phyloP scores from a whole-genome alignment of 2,113 vertebrate genomes.

The Arenaria interpres region DNA sequence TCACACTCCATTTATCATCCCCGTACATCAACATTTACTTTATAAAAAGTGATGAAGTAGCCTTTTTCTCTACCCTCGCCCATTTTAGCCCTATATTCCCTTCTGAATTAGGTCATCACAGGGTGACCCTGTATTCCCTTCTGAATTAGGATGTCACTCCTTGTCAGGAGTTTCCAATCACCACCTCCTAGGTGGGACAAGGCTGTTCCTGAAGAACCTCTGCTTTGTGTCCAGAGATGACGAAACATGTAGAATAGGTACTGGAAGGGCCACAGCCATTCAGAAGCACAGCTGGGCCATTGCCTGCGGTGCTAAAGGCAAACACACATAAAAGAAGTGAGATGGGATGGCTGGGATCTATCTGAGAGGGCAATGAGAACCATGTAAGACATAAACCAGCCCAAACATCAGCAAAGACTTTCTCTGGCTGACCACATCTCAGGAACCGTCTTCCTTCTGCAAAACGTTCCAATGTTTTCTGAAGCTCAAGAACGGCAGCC shows the following conservation, averaged over 20 bases:
- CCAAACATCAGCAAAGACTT: neutral
- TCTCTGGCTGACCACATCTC: neutral
- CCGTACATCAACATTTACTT: neutral
- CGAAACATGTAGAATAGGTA: neutral
- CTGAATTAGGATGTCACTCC: neutral
- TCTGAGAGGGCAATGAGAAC: neutral
- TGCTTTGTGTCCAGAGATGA: neutral
- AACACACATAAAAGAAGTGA: neutral
- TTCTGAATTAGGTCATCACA: neutral
- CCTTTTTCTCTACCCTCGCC: neutral
- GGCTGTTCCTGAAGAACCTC: neutral
- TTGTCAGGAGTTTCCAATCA: neutral
- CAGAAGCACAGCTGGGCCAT: neutral
- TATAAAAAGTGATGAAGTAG: neutral
- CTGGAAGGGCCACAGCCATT: neutral
- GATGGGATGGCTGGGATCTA: neutral
- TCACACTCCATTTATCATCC: neutral
- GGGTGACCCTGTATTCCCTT: neutral
- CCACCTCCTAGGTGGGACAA: neutral
- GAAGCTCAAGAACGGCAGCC: neutral
- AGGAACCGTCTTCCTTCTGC: neutral
- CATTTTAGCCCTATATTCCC: neutral
- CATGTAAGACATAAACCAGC: neutral
- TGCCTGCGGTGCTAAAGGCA: fast-evolving
- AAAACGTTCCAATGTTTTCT: neutral